These are phyloP conservation scores for Sphaerophoria taeniata DNA, from an alignment of 2,888 invertebrate genomes.

Conservation along the genomic window DNA sequence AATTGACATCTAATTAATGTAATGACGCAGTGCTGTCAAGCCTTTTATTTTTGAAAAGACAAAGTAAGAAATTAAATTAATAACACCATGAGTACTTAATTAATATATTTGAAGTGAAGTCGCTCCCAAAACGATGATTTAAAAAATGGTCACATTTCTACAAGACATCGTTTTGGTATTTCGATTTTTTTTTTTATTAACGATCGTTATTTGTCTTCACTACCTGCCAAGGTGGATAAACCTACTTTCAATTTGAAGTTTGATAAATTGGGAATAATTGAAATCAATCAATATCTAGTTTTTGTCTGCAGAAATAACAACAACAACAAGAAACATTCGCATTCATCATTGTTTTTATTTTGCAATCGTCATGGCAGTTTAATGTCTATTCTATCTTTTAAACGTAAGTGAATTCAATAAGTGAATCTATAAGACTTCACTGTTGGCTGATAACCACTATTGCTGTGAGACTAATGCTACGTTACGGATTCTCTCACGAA, in stretches of 20 bases:
- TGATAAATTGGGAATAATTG: constrained; percentile 5
- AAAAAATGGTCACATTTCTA: background rate
- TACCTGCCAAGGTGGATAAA: background rate
- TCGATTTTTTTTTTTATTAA: background rate
- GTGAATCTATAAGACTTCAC: constrained; percentile 42
- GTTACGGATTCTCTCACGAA: constrained; percentile 63
- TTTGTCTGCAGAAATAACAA: background rate
- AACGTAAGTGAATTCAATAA: constrained; percentile 45
- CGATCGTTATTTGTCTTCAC: background rate
- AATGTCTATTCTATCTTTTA: background rate
- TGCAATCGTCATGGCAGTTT: constrained; percentile 2
- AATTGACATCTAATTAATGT: too few relatives aligned
- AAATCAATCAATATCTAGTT: constrained; percentile 7
- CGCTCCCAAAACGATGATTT: background rate
- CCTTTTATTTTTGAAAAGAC: too few relatives aligned
- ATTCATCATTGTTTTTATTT: constrained; percentile 17
- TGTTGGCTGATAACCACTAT: background rate
- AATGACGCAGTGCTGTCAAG: too few relatives aligned
- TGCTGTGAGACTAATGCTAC: constrained; percentile 33
- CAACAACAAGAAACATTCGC: background rate
- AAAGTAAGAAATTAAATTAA: too few relatives aligned
- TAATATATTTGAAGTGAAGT: background rate
- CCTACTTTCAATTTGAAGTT: background rate
- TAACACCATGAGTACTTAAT: too few relatives aligned
- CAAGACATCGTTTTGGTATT: background rate